phyloP scores from a whole-genome alignment of 2,888 invertebrate species.

The Hemistola chrysoprasaria region DNA sequence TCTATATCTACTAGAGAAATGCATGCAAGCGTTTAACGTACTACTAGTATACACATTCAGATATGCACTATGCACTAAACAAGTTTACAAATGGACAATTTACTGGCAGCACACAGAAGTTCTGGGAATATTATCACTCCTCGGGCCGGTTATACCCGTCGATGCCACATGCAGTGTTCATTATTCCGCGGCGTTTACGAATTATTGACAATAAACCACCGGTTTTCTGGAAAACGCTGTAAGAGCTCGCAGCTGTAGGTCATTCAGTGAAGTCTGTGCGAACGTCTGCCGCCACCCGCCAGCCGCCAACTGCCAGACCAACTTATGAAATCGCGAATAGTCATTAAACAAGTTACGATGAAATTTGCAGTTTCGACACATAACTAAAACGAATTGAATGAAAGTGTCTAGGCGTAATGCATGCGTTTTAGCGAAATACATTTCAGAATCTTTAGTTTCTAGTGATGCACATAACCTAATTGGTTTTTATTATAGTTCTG shows the following conservation, averaged over 20 bases:
- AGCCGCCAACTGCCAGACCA: conserved; percentile 8
- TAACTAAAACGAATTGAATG: conserved; percentile 9
- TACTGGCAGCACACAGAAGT: conserved; percentile 31
- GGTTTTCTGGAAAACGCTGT: conserved; percentile 63
- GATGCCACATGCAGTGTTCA: conserved; percentile 54
- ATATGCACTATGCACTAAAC: conserved; percentile 30
- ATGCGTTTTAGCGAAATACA: neutral
- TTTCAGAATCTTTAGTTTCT: neutral
- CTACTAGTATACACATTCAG: no score
- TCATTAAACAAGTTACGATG: conserved; percentile 24
- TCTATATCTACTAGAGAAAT: no score
- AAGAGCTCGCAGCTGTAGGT: conserved; percentile 58
- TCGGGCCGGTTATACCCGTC: conserved; percentile 35
- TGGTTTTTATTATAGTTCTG: neutral
- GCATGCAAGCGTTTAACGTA: no score
- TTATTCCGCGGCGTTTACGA: conserved; percentile 59
- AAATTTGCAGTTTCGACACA: conserved; percentile 22
- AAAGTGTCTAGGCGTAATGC: conserved; percentile 1
- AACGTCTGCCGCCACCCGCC: conserved; percentile 18
- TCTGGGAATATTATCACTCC: conserved; percentile 42
- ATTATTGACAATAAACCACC: conserved; percentile 67
- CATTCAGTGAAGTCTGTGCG: conserved; percentile 41
- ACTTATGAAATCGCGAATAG: conserved; percentile 15
- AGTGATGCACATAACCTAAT: neutral
- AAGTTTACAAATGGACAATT: conserved; percentile 35